Percentiles rank a stretch among this genome's conserved stretches.
These are phyloP conservation scores for Pyrgilauda ruficollis DNA, from an alignment of 2,113 vertebrate genomes.

Conservation along the genomic window DNA sequence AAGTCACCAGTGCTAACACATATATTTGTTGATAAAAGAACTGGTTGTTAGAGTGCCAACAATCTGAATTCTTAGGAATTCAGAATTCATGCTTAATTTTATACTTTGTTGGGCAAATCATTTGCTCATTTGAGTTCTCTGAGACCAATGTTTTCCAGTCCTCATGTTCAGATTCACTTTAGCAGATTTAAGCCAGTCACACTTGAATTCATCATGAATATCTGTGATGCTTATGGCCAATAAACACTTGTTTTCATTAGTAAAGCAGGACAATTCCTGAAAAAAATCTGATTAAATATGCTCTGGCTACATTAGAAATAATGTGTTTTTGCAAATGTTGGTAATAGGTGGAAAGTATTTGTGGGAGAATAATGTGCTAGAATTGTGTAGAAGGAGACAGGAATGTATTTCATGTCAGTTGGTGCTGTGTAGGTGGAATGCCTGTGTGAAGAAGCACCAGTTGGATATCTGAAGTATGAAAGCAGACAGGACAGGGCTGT, in stretches of 20 bases:
- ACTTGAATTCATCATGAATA: background rate
- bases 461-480: background rate
- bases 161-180: background rate
- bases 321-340: background rate
- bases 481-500: background rate
- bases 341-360: background rate
- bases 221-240: background rate
- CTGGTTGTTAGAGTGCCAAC: background rate
- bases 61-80: background rate
- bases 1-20: background rate
- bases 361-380: background rate
- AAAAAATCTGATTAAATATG: background rate
- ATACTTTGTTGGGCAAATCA: background rate
- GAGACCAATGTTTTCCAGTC: background rate
- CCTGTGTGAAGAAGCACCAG: background rate
- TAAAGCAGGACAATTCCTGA: background rate
- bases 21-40: background rate
- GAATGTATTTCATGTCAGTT: background rate
- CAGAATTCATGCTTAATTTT: background rate
- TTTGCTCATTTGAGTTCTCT: background rate
- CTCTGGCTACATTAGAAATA: background rate
- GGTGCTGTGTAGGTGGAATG: background rate
- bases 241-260: background rate
- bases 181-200: background rate
- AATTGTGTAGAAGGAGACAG: background rate